phyloP scores from a whole-genome alignment of 2,797 vertebrate species.

The Cryptoblepharus egeriae region DNA sequence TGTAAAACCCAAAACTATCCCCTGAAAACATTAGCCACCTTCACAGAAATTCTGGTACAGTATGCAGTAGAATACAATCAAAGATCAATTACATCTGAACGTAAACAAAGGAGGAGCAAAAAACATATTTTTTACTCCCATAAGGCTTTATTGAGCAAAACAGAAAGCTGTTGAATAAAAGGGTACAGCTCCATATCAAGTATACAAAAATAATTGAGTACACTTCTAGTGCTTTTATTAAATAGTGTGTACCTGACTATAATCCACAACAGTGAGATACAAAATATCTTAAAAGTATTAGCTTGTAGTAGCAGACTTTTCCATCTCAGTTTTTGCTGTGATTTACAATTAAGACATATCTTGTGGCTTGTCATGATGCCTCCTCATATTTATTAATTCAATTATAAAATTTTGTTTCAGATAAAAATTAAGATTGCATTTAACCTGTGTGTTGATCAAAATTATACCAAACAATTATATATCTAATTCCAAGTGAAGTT shows the following conservation, averaged over 20 bases:
- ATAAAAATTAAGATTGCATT: conserved; percentile 39
- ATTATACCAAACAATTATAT: conserved; percentile 45
- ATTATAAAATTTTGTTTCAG: conserved; percentile 3
- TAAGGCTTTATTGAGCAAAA: conserved; percentile 59
- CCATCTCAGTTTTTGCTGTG: not conserved
- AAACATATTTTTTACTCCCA: not conserved
- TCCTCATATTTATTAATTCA: conserved; percentile 3
- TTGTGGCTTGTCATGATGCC: conserved; percentile 5
- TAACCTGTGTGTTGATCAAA: conserved; percentile 34
- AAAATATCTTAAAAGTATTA: conserved; percentile 38
- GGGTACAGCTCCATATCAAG: conserved; percentile 50
- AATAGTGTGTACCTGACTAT: conserved; percentile 3
- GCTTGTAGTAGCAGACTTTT: conserved; percentile 16
- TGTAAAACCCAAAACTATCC: conserved; percentile 9
- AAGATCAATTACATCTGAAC: not conserved
- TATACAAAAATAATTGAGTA: conserved; percentile 54
- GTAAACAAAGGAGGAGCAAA: not conserved
- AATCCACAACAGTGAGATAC: conserved; percentile 22
- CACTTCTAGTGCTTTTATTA: conserved; percentile 27
- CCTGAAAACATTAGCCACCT: conserved; percentile 12
- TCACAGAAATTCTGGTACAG: not conserved
- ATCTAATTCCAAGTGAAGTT: conserved; percentile 43
- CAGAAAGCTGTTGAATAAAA: conserved; percentile 47
- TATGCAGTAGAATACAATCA: not conserved
- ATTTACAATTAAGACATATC: not conserved